A percentile compares a stretch with the other conserved stretches of the same genome.
phyloP scores from a whole-genome alignment of 2,113 vertebrate genomes.

The Neoarius graeffei region DNA sequence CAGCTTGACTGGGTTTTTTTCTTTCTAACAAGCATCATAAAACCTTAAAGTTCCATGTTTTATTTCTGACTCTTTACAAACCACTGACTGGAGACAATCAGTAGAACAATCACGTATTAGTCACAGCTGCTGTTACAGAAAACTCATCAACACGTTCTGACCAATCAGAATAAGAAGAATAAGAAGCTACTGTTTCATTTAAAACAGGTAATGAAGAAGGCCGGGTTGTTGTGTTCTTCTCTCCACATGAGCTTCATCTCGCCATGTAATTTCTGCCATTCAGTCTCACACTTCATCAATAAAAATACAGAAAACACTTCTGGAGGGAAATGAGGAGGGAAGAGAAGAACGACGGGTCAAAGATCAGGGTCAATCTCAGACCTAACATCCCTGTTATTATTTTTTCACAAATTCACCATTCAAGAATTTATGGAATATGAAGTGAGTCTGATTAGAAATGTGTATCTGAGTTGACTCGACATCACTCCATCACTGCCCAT shows the following conservation, averaged over 20 bases:
- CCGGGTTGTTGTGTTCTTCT: background rate
- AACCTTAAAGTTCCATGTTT: too few species aligned
- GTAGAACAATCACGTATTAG: background rate
- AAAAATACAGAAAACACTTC: conserved; percentile 21
- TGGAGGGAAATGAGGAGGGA: conserved; percentile 2
- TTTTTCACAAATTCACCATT: too few species aligned
- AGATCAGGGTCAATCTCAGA: background rate
- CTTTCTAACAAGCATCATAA: too few species aligned
- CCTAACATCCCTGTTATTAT: background rate
- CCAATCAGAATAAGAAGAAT: background rate
- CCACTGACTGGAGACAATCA: background rate
- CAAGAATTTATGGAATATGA: background rate
- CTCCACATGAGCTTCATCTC: background rate
- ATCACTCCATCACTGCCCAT: background rate
- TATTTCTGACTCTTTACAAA: background rate
- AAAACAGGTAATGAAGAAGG: conserved; percentile 28
- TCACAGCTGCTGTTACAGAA: background rate
- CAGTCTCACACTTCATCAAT: conserved; percentile 63
- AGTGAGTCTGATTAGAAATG: background rate
- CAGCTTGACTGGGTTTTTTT: too few species aligned
- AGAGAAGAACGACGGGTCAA: background rate
- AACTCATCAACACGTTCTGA: background rate
- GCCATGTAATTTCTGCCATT: conserved; percentile 48
- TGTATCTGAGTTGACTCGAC: background rate
- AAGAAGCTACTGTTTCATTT: background rate